phyloP scores from a whole-genome alignment of 1,140 invertebrate species.

The Pachyrhynchus sulphureomaculatus region DNA sequence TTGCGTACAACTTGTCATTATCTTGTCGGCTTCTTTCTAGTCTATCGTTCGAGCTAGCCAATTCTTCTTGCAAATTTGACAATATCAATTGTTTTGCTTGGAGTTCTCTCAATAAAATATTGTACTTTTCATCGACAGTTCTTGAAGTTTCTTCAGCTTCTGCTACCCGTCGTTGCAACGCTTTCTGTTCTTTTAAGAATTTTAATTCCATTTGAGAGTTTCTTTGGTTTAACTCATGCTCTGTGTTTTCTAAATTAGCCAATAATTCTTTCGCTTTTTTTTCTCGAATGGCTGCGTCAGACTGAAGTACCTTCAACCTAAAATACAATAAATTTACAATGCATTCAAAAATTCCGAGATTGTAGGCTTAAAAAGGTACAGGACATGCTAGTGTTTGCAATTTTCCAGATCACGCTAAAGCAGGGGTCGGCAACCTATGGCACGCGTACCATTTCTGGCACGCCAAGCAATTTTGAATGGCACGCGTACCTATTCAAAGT shows the following conservation, averaged over 20 bases:
- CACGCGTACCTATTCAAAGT: too few relatives aligned
- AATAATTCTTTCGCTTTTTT: slow-evolving; percentile 68
- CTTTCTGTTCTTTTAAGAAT: slow-evolving; percentile 63
- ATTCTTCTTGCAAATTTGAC: slow-evolving; percentile 59
- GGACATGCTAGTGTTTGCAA: too few relatives aligned
- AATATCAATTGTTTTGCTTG: slow-evolving; percentile 61
- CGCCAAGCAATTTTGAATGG: too few relatives aligned
- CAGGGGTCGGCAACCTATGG: too few relatives aligned
- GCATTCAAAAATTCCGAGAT: too few relatives aligned
- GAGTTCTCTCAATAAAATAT: slow-evolving; percentile 62
- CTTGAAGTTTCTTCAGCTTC: slow-evolving; percentile 53
- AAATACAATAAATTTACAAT: slow-evolving; percentile 8
- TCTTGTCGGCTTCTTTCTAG: slow-evolving; percentile 71
- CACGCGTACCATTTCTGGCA: too few relatives aligned
- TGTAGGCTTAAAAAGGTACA: too few relatives aligned
- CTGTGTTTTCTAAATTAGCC: slow-evolving; percentile 66
- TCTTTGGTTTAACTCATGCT: slow-evolving; percentile 67
- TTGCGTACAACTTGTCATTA: slow-evolving; percentile 70
- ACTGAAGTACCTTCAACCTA: slow-evolving; percentile 66
- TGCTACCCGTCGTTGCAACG: slow-evolving; percentile 48
- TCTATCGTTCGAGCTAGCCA: slow-evolving; percentile 57
- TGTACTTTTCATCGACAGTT: slow-evolving; percentile 59
- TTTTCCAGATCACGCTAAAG: too few relatives aligned
- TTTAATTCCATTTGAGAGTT: slow-evolving; percentile 72
- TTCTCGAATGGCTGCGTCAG: slow-evolving; percentile 63